These are phyloP conservation scores for Tenthredo scrophulariae DNA, from an alignment of 2,888 invertebrate species.

Conservation along the genomic window DNA sequence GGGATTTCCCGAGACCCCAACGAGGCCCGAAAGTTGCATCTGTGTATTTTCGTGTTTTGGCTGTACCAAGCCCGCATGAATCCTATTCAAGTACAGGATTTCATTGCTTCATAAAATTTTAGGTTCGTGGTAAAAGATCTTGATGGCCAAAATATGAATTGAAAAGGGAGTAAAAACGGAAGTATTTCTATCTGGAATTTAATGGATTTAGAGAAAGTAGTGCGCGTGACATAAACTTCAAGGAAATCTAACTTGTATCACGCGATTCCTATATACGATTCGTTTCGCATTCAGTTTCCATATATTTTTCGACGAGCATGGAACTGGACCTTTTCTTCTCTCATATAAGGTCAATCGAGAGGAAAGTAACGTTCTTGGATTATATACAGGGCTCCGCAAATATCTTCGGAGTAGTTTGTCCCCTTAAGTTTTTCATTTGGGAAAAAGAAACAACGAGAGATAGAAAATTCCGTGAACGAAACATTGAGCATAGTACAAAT, in stretches of 20 bases:
- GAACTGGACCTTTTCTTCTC: constrained; percentile 11
- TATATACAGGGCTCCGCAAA: constrained; percentile 29
- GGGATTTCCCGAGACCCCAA: constrained; percentile 14
- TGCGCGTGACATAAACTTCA: background rate
- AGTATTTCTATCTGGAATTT: background rate
- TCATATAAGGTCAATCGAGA: constrained; percentile 39
- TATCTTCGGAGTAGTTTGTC: constrained; percentile 34
- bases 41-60: background rate
- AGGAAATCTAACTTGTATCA: background rate
- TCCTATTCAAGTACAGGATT: background rate
- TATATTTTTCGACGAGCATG: constrained; percentile 22
- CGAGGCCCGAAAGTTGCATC: constrained; percentile 14
- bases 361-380: constrained; percentile 40
- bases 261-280: background rate
- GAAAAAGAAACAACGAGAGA: constrained; percentile 15
- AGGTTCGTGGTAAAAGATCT: background rate
- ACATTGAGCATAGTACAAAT: constrained; percentile 45
- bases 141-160: background rate
- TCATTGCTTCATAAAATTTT: background rate
- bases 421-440: constrained; percentile 19
- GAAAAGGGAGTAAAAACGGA: background rate
- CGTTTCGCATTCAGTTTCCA: constrained; percentile 13
- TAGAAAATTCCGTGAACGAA: constrained; percentile 19
- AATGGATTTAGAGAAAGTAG: background rate
- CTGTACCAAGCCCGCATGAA: background rate